phyloP scores from a whole-genome alignment of 1,140 invertebrate genomes.

The Belonocnema kinseyi region DNA sequence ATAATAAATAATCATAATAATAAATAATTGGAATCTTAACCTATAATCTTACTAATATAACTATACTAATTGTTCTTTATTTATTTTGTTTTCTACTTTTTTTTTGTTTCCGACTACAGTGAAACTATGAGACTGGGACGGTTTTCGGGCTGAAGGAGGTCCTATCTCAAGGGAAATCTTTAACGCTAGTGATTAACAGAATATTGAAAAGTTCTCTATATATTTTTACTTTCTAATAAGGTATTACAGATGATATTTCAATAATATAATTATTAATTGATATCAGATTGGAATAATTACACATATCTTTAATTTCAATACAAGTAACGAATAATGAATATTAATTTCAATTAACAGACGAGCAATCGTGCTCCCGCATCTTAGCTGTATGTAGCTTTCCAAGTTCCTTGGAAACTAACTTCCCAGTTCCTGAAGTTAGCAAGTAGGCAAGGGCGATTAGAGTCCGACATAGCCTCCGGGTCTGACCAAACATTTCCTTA shows the following conservation, averaged over 20 bases:
- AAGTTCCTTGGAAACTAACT: constrained; percentile 20
- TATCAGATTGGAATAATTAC: too few species aligned
- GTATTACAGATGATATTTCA: too few species aligned
- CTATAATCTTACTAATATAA: too few species aligned
- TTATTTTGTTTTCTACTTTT: too few species aligned
- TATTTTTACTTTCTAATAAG: neutral
- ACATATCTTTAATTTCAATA: neutral
- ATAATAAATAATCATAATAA: too few species aligned
- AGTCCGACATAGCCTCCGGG: neutral
- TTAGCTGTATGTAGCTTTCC: neutral
- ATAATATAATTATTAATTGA: too few species aligned
- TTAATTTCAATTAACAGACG: neutral
- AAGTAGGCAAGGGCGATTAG: constrained; percentile 1
- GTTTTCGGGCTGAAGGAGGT: too few species aligned
- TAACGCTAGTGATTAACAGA: constrained; percentile 13
- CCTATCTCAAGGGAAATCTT: too few species aligned
- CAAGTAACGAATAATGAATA: neutral
- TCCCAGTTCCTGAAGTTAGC: neutral
- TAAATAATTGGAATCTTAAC: too few species aligned
- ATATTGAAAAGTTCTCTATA: neutral
- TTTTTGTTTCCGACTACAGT: too few species aligned
- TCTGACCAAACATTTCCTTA: neutral
- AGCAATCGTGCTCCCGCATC: neutral
- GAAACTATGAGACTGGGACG: too few species aligned
- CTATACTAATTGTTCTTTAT: too few species aligned